Percentiles rank a stretch among this genome's conserved stretches.
Evolutionary conservation across 1,140 invertebrate genomes (phyloP).

Genomic region (Calosoma granatense): DNA sequence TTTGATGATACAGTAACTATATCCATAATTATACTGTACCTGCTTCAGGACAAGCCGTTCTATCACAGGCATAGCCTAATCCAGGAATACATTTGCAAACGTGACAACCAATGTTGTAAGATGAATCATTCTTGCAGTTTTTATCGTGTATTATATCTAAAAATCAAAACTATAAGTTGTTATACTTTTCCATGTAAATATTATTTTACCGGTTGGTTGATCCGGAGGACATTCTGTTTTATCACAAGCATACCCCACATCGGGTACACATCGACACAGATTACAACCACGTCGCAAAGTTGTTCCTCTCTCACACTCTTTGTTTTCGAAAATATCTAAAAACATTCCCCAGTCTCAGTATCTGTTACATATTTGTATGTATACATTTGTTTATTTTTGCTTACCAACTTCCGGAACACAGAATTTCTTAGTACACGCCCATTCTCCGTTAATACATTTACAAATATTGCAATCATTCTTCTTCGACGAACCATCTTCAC

Average conservation of each 20-base stretch:
- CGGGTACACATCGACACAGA: background rate
- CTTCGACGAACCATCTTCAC: constrained; percentile 33
- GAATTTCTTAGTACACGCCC: constrained; percentile 1
- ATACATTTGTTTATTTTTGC: no score
- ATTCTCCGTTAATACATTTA: constrained; percentile 22
- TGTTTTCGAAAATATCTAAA: constrained; percentile 6
- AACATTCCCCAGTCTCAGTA: no score
- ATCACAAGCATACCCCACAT: background rate
- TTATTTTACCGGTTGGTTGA: background rate
- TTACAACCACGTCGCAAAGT: background rate
- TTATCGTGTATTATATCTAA: background rate
- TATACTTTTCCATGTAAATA: no score
- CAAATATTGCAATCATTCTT: constrained; percentile 39
- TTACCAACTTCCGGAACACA: constrained; percentile 2
- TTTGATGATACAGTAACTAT: no score
- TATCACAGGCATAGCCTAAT: background rate
- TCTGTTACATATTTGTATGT: no score
- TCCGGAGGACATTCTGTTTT: background rate
- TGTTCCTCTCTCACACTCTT: background rate
- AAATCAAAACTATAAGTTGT: background rate
- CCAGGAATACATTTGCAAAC: constrained; percentile 5
- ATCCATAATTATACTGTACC: constrained; percentile 1
- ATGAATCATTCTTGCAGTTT: background rate
- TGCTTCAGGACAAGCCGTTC: background rate
- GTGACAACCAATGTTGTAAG: background rate